Evolutionary conservation across 2,888 invertebrate species (phyloP), one percentile per base, ranked within the genome.

Genomic region (Campopleginae sp.): DNA sequence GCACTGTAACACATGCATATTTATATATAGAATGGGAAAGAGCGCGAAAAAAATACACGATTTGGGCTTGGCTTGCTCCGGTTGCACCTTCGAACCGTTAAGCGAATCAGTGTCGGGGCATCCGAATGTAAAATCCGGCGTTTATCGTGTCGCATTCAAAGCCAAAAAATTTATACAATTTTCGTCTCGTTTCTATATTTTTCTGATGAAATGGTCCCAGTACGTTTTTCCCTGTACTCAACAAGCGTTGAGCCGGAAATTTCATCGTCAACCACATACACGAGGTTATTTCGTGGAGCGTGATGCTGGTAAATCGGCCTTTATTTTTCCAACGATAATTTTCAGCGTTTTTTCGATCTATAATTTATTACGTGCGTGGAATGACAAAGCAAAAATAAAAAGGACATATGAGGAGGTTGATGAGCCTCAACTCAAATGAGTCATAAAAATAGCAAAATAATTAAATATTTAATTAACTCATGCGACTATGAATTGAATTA

Each of bases 91-190:
- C 65, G n/a, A 74, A 38, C 27, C 38, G 54, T 44, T 74, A 38
- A 61, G 31, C 82, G 78, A 78, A 74, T 78, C 58, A 78, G 72
- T 42, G 46, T 65, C 38, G 74, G 48, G 58, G 44, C 33, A 27
- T 58, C 27, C 78, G 65, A 42, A 38, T 66, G 72, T 44, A 58
- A 78, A 78, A 66, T 78, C 46, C 31, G 10, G 33, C 42, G 46
- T 61, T 75, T 48, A 38, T 48, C 70, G 63, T 71, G 82, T 61
- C 19, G 71, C 71, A 71, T 77, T 65, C 44, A 51, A 71, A 65
- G 46, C 33, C 42, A 63, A 71, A 82, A 76, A 76, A 71, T 71
- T 70, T 65, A 44, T 76, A 81, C 38, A 61, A 51, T n/a, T 27
- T 58, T 58, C 10, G 27, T 58, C 27, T 27, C 58, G 58, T 58